phyloP scores from a whole-genome alignment of 1,140 invertebrate species.

The Ruditapes philippinarum region DNA sequence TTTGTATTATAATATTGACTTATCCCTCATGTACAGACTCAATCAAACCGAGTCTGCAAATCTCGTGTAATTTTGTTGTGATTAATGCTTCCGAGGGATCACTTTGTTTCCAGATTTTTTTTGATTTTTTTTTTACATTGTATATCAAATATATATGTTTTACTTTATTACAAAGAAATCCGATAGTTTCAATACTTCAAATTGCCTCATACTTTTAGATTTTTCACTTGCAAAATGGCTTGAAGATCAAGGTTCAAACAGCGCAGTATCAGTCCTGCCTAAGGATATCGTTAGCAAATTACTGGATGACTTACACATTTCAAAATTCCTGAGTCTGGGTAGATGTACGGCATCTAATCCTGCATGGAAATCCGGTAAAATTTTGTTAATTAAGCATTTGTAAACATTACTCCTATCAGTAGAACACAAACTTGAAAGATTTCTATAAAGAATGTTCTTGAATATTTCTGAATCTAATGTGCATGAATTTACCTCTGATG shows the following conservation, averaged over 20 bases:
- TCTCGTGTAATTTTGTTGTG: too few species aligned
- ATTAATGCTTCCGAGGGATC: too few species aligned
- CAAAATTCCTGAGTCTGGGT: neutral
- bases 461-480: neutral
- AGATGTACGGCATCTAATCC: neutral
- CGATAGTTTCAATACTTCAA: too few species aligned
- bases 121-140: too few species aligned
- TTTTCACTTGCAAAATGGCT: constrained; percentile 42
- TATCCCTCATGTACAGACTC: too few species aligned
- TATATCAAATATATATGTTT: too few species aligned
- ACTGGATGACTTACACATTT: neutral
- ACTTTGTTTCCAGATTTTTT: too few species aligned
- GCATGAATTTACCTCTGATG: neutral
- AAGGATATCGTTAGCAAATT: neutral
- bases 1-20: too few species aligned
- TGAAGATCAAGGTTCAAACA: neutral
- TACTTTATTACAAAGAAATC: too few species aligned
- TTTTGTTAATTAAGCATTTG: too few species aligned
- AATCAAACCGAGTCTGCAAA: too few species aligned
- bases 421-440: neutral
- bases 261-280: neutral
- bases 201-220: too few species aligned
- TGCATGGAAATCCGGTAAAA: neutral
- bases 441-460: neutral
- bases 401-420: neutral